Evolutionary conservation across 1,140 invertebrate species (phyloP), one percentile per base, ranked within the genome.

Genomic region (Dendrolimus kikuchii): DNA sequence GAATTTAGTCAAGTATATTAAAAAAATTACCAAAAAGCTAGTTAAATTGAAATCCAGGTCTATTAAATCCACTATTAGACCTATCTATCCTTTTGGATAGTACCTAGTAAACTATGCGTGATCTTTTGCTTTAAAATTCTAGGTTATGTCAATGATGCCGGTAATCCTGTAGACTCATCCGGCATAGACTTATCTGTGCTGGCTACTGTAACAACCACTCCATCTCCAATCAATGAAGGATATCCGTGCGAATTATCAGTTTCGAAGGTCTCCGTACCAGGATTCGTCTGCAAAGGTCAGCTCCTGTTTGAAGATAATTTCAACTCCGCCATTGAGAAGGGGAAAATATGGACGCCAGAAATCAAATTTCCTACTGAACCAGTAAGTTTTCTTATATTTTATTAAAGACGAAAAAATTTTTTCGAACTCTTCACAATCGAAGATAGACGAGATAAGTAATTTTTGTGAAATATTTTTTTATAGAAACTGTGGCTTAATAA

Each of bases 241-340:
- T 73, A 64, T 9, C 69, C 71, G 0, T 86, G 81, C 52, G 51
- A 73, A 38, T 42, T 75, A 48, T 83, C 86, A 4, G 40, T 53
- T 5, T 74, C 76, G 7, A 59, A 64, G 49, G 70, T 79, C 2
- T 74, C 71, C 0, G 60, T 57, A 2, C 63, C 74, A 5, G 79
- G 78, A 3, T 77, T 71, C 38, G 86, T 89, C 5, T 91, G 91
- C 57, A 83, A 75, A 53, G 88, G 85, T 0, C 87, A 89, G 58
- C 62, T 89, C 8, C 61, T 90, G 54, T 90, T 90, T 66, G 82
- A 85, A 66, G 90, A 90, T 23, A 81, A 88, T 9, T 90, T 90
- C 55, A 78, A 76, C 62, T 51, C 41, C 41, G 55, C 10, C 38
- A 74, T 77, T 4, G 60, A 65, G 3, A 73, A 74, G 23, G 77